Conservation (phyloP, 2,888 invertebrate species). For the Tachina lurida region DNA sequence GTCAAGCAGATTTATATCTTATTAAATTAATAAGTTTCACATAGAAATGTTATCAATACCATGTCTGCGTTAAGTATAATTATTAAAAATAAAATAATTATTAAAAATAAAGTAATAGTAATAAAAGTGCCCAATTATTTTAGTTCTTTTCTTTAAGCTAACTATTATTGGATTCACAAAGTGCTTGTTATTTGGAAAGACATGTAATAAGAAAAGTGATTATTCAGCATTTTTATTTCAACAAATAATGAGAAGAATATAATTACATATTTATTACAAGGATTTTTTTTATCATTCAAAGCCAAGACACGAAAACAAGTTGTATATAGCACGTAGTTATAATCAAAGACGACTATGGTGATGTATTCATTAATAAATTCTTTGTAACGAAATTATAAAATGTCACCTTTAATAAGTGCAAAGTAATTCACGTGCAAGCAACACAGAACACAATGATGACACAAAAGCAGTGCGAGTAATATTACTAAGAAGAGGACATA, state of each 20-base stretch:
- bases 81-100: background rate
- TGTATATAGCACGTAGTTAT: background rate
- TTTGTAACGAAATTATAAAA: constrained; percentile 68
- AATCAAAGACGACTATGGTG: constrained; percentile 44
- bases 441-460: constrained; percentile 13
- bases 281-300: constrained; percentile 22
- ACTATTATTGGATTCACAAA: background rate
- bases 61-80: background rate
- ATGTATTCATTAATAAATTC: constrained; percentile 66
- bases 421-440: constrained; percentile 68
- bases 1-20: background rate
- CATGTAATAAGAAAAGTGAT: constrained; percentile 28
- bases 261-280: constrained; percentile 46
- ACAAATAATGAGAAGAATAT: constrained; percentile 41
- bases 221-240: constrained; percentile 43
- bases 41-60: background rate
- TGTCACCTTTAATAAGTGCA: constrained; percentile 70
- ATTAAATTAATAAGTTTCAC: background rate
- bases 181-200: background rate
- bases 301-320: constrained; percentile 8
- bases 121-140: constrained; percentile 11
- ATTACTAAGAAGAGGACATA: constrained; percentile 20
- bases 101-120: background rate
- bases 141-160: background rate
- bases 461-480: constrained; percentile 43